These are phyloP conservation scores for Matsumyia berberina DNA, from an alignment of 2,888 invertebrate species.

Conservation along the genomic window DNA sequence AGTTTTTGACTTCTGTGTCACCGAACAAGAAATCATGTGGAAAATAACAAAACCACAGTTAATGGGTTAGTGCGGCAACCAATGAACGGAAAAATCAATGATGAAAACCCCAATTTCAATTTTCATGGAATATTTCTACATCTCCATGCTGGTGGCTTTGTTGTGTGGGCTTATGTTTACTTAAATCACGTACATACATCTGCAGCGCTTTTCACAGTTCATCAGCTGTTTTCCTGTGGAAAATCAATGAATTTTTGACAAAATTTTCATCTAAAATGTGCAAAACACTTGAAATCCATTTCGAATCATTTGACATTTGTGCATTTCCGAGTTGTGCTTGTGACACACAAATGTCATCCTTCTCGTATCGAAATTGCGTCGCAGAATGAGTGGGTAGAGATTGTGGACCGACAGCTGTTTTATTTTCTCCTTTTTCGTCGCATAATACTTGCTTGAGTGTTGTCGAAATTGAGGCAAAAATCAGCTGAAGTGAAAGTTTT, in stretches of 20 bases:
- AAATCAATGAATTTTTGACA: constrained; percentile 25
- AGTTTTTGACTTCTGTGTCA: constrained; percentile 30
- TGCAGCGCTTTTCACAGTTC: constrained; percentile 9
- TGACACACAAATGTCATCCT: constrained; percentile 20
- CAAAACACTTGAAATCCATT: constrained; percentile 5
- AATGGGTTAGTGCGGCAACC: constrained; percentile 70
- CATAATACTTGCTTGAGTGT: neutral
- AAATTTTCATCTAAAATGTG: constrained; percentile 15
- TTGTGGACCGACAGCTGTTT: constrained; percentile 13
- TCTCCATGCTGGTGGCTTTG: neutral
- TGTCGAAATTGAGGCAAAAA: neutral
- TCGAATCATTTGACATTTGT: constrained; percentile 12
- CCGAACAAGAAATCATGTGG: constrained; percentile 65
- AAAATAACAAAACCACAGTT: constrained; percentile 73
- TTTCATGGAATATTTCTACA: constrained; percentile 52
- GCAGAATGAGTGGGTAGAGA: constrained; percentile 1
- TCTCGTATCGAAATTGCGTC: neutral
- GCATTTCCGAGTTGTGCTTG: constrained; percentile 11
- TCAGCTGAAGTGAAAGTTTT: constrained; percentile 49
- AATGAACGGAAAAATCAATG: constrained; percentile 68
- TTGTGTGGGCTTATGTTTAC: neutral
- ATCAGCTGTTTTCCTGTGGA: constrained; percentile 27
- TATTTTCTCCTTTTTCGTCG: constrained; percentile 3
- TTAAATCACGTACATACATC: constrained; percentile 16
- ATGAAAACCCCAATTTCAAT: constrained; percentile 65